These are phyloP conservation scores for Dicyrtomina minuta DNA, from an alignment of 2,888 invertebrate species.

Conservation along the genomic window DNA sequence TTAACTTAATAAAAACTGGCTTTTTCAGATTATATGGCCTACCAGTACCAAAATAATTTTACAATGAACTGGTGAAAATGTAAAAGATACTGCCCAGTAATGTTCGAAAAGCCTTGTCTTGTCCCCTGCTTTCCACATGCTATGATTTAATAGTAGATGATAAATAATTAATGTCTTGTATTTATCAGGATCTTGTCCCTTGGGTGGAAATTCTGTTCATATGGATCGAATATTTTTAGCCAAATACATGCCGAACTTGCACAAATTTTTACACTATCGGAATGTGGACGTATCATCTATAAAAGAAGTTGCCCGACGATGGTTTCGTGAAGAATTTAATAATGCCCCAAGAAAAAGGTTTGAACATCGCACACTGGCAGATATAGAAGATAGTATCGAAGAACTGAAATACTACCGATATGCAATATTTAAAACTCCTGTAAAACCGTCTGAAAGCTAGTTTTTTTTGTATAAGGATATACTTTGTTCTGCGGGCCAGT, in stretches of 20 bases:
- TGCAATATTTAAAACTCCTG: constrained; percentile 63
- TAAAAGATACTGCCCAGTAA: too few species aligned
- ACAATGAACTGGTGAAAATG: too few species aligned
- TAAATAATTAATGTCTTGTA: too few species aligned
- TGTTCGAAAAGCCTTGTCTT: too few species aligned
- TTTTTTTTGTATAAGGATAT: too few species aligned
- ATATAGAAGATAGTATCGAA: constrained; percentile 80
- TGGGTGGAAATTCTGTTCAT: constrained; percentile 86
- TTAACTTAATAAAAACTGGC: too few species aligned
- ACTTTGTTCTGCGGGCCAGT: too few species aligned
- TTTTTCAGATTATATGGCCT: too few species aligned
- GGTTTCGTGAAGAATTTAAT: constrained; percentile 68
- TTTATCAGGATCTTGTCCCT: constrained; percentile 68
- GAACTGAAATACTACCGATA: constrained; percentile 79
- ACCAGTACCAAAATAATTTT: too few species aligned
- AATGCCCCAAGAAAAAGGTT: constrained; percentile 66
- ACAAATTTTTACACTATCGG: constrained; percentile 82
- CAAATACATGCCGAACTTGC: constrained; percentile 78
- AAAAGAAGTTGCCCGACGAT: constrained; percentile 60
- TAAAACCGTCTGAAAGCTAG: too few species aligned
- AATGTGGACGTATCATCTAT: constrained; percentile 31
- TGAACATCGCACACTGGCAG: constrained; percentile 74
- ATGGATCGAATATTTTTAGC: constrained; percentile 80
- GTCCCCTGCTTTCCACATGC: too few species aligned
- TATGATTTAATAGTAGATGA: too few species aligned